Evolutionary conservation across 2,797 vertebrate species (phyloP).

Genomic region (Intellagama lesueurii): DNA sequence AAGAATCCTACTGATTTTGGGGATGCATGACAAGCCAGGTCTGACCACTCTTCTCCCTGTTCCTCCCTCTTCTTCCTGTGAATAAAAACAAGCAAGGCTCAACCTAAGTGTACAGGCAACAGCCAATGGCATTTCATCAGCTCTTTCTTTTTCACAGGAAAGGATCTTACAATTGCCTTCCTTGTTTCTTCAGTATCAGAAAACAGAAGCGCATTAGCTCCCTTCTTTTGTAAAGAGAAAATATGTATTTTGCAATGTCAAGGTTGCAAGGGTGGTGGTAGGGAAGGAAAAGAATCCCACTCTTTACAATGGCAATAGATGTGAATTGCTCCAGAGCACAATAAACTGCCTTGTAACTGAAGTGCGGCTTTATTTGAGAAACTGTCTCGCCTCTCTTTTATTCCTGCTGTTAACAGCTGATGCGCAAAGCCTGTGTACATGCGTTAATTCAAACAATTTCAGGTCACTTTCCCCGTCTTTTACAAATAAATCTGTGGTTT

Average conservation of each 20-base stretch:
- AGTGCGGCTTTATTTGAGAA: constrained; percentile 49
- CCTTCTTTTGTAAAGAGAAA: neutral
- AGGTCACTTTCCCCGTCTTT: constrained; percentile 49
- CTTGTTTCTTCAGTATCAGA: neutral
- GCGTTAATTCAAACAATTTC: constrained; percentile 60
- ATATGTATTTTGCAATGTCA: constrained; percentile 3
- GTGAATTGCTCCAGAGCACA: constrained; percentile 28
- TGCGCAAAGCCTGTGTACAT: constrained; percentile 23
- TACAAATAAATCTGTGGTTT: constrained; percentile 42
- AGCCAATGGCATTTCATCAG: neutral
- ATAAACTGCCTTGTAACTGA: constrained; percentile 28
- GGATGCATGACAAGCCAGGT: neutral
- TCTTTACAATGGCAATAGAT: constrained; percentile 12
- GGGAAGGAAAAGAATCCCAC: constrained; percentile 6
- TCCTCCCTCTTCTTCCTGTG: neutral
- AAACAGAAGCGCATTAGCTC: neutral
- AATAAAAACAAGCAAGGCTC: neutral
- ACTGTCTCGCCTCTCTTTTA: constrained; percentile 42
- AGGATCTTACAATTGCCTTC: neutral
- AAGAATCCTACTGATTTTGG: constrained; percentile 1
- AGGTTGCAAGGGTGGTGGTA: neutral
- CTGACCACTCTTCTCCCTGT: neutral
- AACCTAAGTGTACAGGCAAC: neutral
- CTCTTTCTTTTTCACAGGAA: neutral
- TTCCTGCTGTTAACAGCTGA: constrained; percentile 47